A percentile compares a stretch with the other conserved stretches of the same genome.
Evolutionary conservation across 2,113 vertebrate genomes (phyloP).

Genomic region (Rhinichthys klamathensis): DNA sequence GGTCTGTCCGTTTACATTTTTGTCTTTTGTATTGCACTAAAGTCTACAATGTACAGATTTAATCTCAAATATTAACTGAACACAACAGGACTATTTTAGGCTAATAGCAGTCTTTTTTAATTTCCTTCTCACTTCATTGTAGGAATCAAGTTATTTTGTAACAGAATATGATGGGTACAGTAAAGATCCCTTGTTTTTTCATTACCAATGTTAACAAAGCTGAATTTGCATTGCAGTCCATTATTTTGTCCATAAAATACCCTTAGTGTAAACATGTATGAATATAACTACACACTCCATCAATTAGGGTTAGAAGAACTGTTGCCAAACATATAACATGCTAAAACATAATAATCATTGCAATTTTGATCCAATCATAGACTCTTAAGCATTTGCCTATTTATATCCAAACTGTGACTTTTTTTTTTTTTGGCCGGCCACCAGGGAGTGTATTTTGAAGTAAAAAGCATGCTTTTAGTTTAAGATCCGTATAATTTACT

Average conservation of each 20-base stretch:
- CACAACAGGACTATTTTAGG: background rate
- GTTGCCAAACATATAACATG: too few relatives aligned
- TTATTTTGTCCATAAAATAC: background rate
- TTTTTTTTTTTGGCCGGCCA: too few relatives aligned
- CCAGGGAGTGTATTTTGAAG: background rate
- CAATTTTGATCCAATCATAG: too few relatives aligned
- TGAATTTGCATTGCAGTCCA: background rate
- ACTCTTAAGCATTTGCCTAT: too few relatives aligned
- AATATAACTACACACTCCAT: background rate
- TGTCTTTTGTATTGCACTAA: too few relatives aligned
- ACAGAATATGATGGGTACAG: background rate
- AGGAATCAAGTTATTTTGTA: background rate
- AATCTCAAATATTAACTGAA: background rate
- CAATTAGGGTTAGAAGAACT: too few relatives aligned
- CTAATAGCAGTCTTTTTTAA: background rate
- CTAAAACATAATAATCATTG: too few relatives aligned
- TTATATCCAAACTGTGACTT: too few relatives aligned
- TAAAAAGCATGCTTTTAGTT: background rate
- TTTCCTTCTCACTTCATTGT: background rate
- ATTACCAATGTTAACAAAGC: background rate
- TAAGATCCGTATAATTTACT: background rate
- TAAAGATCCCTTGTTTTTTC: background rate
- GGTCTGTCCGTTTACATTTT: background rate
- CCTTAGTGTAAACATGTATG: too few relatives aligned
- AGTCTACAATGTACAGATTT: too few relatives aligned